Evolutionary conservation across 2,113 vertebrate genomes (phyloP).

Genomic region (Garra rufa): DNA sequence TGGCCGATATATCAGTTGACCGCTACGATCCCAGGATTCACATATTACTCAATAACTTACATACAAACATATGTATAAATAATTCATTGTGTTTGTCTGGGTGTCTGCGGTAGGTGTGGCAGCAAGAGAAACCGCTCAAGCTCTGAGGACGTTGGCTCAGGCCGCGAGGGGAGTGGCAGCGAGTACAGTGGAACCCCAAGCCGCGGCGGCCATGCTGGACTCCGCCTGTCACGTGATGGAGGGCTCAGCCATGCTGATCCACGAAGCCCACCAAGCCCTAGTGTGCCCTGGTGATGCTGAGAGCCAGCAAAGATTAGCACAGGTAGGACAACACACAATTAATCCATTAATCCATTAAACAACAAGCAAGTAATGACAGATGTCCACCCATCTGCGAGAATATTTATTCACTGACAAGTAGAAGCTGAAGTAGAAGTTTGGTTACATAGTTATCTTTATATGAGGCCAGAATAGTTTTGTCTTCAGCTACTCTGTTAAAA

Average conservation of each 20-base stretch:
- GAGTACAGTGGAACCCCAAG: conserved; percentile 86
- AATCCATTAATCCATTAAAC: conserved; percentile 15
- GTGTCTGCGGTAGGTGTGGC: conserved; percentile 83
- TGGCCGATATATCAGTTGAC: not conserved
- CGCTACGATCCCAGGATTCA: not conserved
- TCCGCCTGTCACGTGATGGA: conserved; percentile 97
- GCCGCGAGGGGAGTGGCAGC: conserved; percentile 95
- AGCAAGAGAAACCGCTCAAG: conserved; percentile 94
- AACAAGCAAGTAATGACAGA: not conserved
- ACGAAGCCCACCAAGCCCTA: conserved; percentile 95
- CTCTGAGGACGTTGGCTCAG: conserved; percentile 92
- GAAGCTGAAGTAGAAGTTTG: not conserved
- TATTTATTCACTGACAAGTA: not conserved
- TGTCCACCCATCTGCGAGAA: not conserved
- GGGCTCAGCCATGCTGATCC: conserved; percentile 95
- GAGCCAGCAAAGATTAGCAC: conserved; percentile 95
- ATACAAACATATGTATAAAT: too few relatives aligned
- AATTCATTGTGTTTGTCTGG: not conserved
- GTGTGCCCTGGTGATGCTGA: conserved; percentile 93
- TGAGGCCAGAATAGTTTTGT: not conserved
- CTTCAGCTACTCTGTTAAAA: not conserved
- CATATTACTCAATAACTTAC: too few relatives aligned
- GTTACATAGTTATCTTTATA: not conserved
- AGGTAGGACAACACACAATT: conserved; percentile 77
- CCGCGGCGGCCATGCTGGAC: conserved; percentile 92